Evolutionary conservation across 2,797 vertebrate species (phyloP).

Genomic region (Crocodylus rhombifer): DNA sequence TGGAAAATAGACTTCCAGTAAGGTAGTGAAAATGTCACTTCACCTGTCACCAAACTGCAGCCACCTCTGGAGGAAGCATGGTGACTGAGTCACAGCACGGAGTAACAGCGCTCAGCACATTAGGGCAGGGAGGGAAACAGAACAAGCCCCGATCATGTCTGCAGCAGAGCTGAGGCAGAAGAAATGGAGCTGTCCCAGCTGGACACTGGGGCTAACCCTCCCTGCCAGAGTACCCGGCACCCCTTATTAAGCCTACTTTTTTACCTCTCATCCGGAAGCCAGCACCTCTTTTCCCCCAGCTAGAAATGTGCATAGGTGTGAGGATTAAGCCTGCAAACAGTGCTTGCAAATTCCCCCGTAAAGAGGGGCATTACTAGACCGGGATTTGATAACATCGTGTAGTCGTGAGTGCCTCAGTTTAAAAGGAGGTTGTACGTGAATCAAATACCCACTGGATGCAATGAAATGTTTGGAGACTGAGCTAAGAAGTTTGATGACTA

Average conservation of each 20-base stretch:
- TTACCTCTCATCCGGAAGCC: neutral
- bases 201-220: no score
- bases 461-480: neutral
- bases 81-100: no score
- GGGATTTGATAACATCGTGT: neutral
- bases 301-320: neutral
- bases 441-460: neutral
- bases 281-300: neutral
- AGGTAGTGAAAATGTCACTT: neutral
- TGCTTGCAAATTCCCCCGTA: neutral
- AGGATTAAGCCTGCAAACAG: neutral
- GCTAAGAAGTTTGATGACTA: neutral
- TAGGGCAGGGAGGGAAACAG: neutral
- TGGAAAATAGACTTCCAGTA: neutral
- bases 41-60: neutral
- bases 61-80: neutral
- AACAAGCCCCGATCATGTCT: neutral
- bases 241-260: no score
- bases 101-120: neutral
- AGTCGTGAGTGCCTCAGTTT: no score
- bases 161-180: neutral
- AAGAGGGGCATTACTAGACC: neutral
- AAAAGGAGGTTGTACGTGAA: neutral
- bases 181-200: neutral
- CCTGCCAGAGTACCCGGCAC: neutral